Percentiles rank a stretch among this genome's conserved stretches.
phyloP scores from a whole-genome alignment of 2,888 invertebrate species.

The Entomobrya multifasciata region DNA sequence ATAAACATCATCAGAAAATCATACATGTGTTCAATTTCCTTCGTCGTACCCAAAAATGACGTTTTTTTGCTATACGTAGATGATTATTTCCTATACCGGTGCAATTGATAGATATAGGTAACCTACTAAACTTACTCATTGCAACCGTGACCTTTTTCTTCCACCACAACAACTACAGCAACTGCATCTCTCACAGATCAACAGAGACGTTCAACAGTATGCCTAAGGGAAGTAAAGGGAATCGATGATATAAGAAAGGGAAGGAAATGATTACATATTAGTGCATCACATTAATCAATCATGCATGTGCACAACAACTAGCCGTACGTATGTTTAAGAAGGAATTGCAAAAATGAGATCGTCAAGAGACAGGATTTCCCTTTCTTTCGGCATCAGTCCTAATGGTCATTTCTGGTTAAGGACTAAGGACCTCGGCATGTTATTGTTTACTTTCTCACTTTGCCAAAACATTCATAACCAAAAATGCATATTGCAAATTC shows the following conservation, averaged over 20 bases:
- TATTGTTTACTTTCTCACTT: not conserved
- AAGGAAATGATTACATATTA: not conserved
- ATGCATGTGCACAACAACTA: not conserved
- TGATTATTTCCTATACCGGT: slow-evolving; percentile 14
- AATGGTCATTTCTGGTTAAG: slow-evolving; percentile 24
- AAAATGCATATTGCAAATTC: not conserved
- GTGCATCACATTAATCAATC: not conserved
- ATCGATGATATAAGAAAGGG: not conserved
- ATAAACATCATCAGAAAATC: not conserved
- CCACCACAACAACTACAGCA: not conserved
- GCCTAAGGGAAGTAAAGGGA: too few relatives aligned
- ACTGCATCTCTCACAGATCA: not conserved
- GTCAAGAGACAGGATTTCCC: slow-evolving; percentile 48
- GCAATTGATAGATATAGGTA: slow-evolving; percentile 42
- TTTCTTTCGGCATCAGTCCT: slow-evolving; percentile 37
- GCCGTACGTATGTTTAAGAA: not conserved
- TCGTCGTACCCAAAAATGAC: not conserved
- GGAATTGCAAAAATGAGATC: slow-evolving; percentile 20
- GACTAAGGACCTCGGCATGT: not conserved
- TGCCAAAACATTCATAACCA: not conserved
- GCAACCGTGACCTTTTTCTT: slow-evolving; percentile 60
- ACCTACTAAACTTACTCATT: slow-evolving; percentile 63
- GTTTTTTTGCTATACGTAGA: not conserved
- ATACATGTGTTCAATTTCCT: too few relatives aligned
- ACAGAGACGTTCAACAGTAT: too few relatives aligned